These are phyloP conservation scores for Lynx canadensis DNA, from an alignment of 2,113 vertebrate species.

Conservation along the genomic window DNA sequence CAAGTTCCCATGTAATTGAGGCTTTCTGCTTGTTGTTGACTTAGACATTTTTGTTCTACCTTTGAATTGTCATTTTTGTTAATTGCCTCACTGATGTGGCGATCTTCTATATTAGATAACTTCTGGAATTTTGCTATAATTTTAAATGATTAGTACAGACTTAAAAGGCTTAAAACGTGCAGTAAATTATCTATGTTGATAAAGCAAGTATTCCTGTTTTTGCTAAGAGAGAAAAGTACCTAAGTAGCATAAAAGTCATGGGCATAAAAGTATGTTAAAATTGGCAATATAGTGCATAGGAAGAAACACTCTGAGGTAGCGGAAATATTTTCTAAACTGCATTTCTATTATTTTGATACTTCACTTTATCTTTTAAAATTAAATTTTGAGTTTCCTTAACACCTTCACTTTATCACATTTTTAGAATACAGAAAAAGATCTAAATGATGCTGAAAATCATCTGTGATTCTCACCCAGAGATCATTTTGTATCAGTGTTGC, in stretches of 20 bases:
- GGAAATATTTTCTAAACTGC: slow-evolving; percentile 7
- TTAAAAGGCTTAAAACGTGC: slow-evolving; percentile 25
- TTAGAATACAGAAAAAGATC: slow-evolving; percentile 1
- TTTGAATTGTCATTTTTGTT: slow-evolving; percentile 53
- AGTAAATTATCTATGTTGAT: slow-evolving; percentile 32
- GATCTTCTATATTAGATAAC: not conserved
- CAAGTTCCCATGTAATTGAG: not conserved
- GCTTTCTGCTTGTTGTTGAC: not conserved
- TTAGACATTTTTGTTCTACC: not conserved
- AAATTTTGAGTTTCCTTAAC: slow-evolving; percentile 22
- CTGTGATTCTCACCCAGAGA: not conserved
- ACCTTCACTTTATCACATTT: slow-evolving; percentile 11
- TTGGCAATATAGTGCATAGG: not conserved
- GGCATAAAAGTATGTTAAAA: not conserved
- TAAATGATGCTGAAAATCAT: slow-evolving; percentile 31
- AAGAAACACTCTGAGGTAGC: not conserved
- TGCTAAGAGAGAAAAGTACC: not conserved
- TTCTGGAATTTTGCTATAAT: slow-evolving; percentile 46
- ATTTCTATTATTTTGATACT: slow-evolving; percentile 3
- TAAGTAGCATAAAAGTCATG: not conserved
- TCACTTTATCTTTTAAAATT: slow-evolving; percentile 40
- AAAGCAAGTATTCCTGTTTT: slow-evolving; percentile 44
- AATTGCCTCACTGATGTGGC: not conserved
- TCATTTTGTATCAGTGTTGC: not conserved
- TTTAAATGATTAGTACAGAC: not conserved